Evolutionary conservation across 2,888 invertebrate species (phyloP).

Genomic region (Yponomeuta cagnagella): DNA sequence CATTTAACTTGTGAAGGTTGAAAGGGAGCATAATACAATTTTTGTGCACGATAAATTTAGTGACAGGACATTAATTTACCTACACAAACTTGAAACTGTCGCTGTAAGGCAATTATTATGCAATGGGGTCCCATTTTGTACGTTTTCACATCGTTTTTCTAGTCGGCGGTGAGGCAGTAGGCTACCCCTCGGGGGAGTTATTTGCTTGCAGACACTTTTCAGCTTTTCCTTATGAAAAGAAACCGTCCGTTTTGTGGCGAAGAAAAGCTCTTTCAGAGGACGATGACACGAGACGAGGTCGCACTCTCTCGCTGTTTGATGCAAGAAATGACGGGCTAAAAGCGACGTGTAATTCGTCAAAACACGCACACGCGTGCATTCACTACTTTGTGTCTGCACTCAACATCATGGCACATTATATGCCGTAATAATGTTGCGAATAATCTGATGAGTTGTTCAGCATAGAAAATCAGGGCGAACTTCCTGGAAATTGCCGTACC

Average conservation of each 20-base stretch:
- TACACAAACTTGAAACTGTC: not conserved
- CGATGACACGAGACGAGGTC: conserved; percentile 75
- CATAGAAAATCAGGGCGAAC: not conserved
- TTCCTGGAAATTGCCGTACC: not conserved
- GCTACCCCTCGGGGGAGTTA: conserved; percentile 71
- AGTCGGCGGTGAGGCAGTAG: conserved; percentile 58
- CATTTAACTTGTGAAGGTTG: not conserved
- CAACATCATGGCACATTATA: not conserved
- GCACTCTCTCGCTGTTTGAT: conserved; percentile 66
- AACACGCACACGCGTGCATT: conserved; percentile 36
- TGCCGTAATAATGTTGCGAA: not conserved
- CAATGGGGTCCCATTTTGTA: conserved; percentile 46
- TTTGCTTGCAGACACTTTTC: conserved; percentile 75
- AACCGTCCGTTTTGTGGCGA: conserved; percentile 73
- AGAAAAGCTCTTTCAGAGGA: conserved; percentile 75
- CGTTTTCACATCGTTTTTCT: conserved; percentile 56
- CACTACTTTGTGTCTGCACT: conserved; percentile 6
- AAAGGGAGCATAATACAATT: not conserved
- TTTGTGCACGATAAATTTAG: not conserved
- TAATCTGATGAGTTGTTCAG: not conserved
- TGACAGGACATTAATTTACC: not conserved
- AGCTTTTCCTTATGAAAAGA: conserved; percentile 75
- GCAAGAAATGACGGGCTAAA: conserved; percentile 64
- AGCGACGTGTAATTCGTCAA: conserved; percentile 68
- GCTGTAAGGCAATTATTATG: conserved; percentile 15